A percentile compares a stretch with the other conserved stretches of the same genome.
Evolutionary conservation across 2,113 vertebrate genomes (phyloP).

Genomic region (Chunga burmeisteri): DNA sequence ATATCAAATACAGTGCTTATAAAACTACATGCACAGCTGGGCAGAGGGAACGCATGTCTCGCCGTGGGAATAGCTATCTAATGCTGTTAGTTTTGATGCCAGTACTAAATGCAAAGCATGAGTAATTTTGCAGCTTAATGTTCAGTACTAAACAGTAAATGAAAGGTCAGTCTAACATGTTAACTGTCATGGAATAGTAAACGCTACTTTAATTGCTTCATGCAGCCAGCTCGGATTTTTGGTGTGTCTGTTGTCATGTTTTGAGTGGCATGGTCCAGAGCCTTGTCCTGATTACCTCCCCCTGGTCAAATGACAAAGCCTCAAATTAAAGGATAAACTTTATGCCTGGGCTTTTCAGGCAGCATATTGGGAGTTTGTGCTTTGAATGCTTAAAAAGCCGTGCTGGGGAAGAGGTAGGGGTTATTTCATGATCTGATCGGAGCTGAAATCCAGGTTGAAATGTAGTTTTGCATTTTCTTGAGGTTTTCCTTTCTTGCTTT

Average conservation of each 20-base stretch:
- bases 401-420: neutral
- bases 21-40: neutral
- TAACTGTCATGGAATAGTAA: slow-evolving; percentile 23
- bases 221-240: slow-evolving; percentile 11
- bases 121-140: slow-evolving; percentile 30
- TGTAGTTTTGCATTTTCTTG: neutral
- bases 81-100: neutral
- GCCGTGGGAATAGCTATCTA: neutral
- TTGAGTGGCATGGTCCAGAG: neutral
- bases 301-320: slow-evolving; percentile 15
- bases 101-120: slow-evolving; percentile 15
- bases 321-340: slow-evolving; percentile 49
- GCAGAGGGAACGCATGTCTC: neutral
- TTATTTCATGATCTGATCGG: neutral
- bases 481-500: neutral
- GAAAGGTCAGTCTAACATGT: slow-evolving; percentile 58
- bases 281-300: slow-evolving; percentile 20
- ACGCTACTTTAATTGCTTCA: slow-evolving; percentile 32
- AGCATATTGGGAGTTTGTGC: neutral
- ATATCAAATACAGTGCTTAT: neutral
- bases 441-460: neutral
- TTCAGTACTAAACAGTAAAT: slow-evolving; percentile 37
- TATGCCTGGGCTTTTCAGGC: neutral
- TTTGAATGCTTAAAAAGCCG: neutral
- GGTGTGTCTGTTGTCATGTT: slow-evolving; percentile 22